Percentiles rank a stretch among this genome's conserved stretches.
Conservation (phyloP, 2,797 vertebrate genomes). For the Xiphorhynchus erythropygius region DNA sequence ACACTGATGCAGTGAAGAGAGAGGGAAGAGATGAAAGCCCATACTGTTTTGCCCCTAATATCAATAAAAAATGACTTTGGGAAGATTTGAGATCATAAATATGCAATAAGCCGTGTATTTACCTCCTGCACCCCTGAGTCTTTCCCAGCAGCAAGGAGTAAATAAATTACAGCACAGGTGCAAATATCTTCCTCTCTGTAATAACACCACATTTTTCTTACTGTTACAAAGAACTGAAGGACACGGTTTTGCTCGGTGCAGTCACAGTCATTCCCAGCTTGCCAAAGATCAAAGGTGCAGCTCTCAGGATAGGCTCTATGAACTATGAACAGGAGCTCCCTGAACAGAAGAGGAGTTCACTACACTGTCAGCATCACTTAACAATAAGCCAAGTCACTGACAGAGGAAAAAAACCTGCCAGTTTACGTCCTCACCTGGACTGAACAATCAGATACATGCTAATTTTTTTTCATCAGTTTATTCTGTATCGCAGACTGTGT, state of each 20-base stretch:
- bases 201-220: not conserved
- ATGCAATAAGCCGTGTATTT: not conserved
- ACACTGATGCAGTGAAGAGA: not conserved
- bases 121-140: not conserved
- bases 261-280: not conserved
- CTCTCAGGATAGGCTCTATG: not conserved
- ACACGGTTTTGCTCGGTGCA: not conserved
- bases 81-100: not conserved
- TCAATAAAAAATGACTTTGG: not conserved
- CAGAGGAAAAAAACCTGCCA: not conserved
- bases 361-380: not conserved
- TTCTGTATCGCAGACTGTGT: not conserved
- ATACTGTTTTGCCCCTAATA: not conserved
- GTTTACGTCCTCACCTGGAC: not conserved
- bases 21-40: not conserved
- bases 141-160: not conserved
- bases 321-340: not conserved
- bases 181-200: not conserved
- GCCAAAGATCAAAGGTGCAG: constrained; percentile 1
- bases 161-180: not conserved
- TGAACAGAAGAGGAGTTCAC: not conserved
- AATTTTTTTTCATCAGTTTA: not conserved
- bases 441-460: not conserved
- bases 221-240: not conserved
- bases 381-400: not conserved